Evolutionary conservation across 2,113 vertebrate species (phyloP), one percentile per base, ranked within the genome.

Genomic region (Epinephelus lanceolatus): DNA sequence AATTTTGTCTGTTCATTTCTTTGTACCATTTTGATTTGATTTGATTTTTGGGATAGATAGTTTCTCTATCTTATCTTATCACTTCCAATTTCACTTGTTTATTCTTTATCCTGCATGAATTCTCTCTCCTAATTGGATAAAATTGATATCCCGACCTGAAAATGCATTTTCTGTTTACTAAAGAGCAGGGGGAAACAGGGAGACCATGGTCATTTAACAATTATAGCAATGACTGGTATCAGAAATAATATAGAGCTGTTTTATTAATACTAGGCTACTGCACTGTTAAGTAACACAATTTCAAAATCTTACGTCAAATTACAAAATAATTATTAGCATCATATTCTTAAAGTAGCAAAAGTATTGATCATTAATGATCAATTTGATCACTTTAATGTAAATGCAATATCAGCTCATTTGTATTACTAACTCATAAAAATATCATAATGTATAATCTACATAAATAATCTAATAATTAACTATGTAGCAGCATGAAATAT

Each of bases 221-320:
- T 27, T 5, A 60, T 60, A 60, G 2, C 23, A 60, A 27, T 57
- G 57, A 30, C 57, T 60, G 57, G 25, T 60, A 27, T 60, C 23
- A 60, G 57, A 60, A 57, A 57, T 56, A 60, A 60, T 30, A 60
- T 60, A 60, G 25, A 60, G 57, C 57, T 17, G 25, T 57, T 59
- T 15, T 17, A 60, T 60, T 17, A 30, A 60, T 27, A 27, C 25
- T 27, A 27, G 25, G 25, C 25, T 45, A 23, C n/a, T 56, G 21
- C n/a, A 45, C 42, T 30, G 27, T 30, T 57, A 59, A 6, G 23
- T 59, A 17, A 25, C 57, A 60, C 57, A 27, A 30, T 51, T 51
- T 51, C 49, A 5, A 51, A 17, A 51, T 51, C 49, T 51, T 51
- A 51, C 15, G 49, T 17, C 49, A 51, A 51, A 5, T 17, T 51